Base-by-base conservation (phyloP, 2,888 invertebrate species). In the Lysandra coridon region DNA sequence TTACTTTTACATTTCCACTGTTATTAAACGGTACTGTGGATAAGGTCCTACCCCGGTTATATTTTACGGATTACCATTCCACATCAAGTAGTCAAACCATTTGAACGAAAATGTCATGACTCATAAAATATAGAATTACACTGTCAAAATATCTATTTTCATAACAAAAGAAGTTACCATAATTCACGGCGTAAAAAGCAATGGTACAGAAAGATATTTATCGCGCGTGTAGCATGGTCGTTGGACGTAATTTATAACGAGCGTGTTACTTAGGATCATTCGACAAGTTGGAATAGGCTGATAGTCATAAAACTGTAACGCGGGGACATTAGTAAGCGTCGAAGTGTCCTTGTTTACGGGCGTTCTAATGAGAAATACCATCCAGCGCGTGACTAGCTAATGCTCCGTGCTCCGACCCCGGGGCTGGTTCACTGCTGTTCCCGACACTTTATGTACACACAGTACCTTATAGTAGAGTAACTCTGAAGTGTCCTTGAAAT, bases 341-440 rank as follows among this genome's bases (percentile, higher is more conserved):
- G 86, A 89, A 88, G 86, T 89, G 88, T 90, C 89, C 88, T 90
- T 92, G 89, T 93, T 93, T 91, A 93, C 88, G 92, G 90, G 85
- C 85, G 84, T 84, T 85, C 88, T 93, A 92, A 93, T 93, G 91
- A 91, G 92, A 90, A 88, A 90, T 88, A 87, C 88, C 88, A 88
- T 89, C 85, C 84, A 81, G 81, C 78, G 87, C 89, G 89, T 90
- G 89, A 89, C 90, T 90, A 88, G 87, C 87, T 86, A 87, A 88
- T 86, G 86, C 85, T 84, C 86, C 84, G 85, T 83, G 33, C 33
- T 69, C 33, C 33, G 69, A 69, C 69, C 85, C 84, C 85, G 84
- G 57, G 57, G 57, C 85, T 85, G 82, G 83, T 83, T 85, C 83
- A 84, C 84, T 84, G 79, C 79, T 78, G 79, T 77, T 64, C 78